phyloP scores from a whole-genome alignment of 2,888 invertebrate genomes.

The Phytoseiulus persimilis region DNA sequence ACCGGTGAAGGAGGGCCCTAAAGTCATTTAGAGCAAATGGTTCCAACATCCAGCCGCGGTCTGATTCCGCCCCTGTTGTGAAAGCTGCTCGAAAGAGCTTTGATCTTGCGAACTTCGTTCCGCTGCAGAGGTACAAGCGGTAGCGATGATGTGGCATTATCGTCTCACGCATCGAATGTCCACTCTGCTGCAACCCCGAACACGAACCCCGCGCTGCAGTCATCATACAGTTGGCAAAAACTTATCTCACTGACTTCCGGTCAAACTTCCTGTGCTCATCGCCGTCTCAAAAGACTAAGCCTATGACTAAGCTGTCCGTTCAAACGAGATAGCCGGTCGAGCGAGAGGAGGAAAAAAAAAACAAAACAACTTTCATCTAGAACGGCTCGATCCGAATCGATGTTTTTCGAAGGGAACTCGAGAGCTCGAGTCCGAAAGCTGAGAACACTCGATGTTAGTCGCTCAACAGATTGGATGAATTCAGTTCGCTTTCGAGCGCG shows the following conservation, averaged over 20 bases:
- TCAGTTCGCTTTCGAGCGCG: background rate
- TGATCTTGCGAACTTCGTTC: background rate
- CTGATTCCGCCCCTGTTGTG: background rate
- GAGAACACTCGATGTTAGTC: background rate
- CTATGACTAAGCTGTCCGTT: background rate
- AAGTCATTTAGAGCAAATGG: background rate
- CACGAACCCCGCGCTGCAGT: background rate
- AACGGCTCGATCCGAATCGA: background rate
- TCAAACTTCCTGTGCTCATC: conserved; percentile 5
- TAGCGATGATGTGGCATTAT: background rate
- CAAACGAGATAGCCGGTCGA: background rate
- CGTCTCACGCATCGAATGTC: background rate
- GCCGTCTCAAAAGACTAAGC: background rate
- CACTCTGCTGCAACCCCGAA: background rate
- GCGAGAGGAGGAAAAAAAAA: background rate
- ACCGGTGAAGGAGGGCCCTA: background rate
- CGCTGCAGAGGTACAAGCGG: background rate
- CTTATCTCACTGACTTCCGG: background rate
- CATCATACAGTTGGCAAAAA: background rate
- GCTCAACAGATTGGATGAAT: background rate
- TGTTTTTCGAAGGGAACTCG: background rate
- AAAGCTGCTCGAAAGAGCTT: background rate
- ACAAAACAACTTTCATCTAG: background rate
- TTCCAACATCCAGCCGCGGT: background rate
- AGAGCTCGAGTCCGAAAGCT: background rate